Conservation (phyloP, 2,797 vertebrate genomes). For the Miichthys miiuy region DNA sequence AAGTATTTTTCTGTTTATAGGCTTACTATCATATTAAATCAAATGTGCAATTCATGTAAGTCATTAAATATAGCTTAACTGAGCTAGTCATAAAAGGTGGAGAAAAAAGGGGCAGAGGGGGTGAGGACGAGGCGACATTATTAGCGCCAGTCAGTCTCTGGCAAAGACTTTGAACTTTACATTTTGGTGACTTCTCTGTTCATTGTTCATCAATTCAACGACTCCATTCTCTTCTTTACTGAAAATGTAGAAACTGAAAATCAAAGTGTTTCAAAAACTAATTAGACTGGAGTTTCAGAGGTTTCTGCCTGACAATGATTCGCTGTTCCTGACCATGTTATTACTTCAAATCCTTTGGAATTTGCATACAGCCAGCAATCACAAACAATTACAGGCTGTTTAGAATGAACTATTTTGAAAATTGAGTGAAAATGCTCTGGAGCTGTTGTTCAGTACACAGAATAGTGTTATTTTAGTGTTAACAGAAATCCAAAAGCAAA, state of each 20-base stretch:
- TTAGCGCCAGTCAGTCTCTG: not conserved
- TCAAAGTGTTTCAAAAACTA: not conserved
- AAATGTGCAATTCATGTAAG: not conserved
- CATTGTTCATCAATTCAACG: no score
- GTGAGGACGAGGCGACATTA: not conserved
- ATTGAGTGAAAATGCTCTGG: not conserved
- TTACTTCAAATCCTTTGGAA: not conserved
- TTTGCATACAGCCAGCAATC: not conserved
- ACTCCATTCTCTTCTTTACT: not conserved
- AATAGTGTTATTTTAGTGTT: not conserved
- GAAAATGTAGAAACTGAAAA: not conserved
- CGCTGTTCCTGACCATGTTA: not conserved
- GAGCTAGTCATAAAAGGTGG: not conserved
- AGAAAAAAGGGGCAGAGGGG: not conserved
- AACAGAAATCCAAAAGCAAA: conserved; percentile 4
- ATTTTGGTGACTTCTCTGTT: not conserved
- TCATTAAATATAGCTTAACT: not conserved
- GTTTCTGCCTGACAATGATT: not conserved
- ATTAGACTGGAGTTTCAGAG: not conserved
- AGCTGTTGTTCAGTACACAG: not conserved
- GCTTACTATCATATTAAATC: not conserved
- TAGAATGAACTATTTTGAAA: conserved; percentile 6
- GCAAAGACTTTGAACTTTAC: not conserved
- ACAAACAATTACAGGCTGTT: conserved; percentile 3
- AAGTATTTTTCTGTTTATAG: not conserved